Evolutionary conservation across 2,888 invertebrate species (phyloP), one percentile per base, ranked within the genome.

Genomic region (Bhutanitis thaidina): DNA sequence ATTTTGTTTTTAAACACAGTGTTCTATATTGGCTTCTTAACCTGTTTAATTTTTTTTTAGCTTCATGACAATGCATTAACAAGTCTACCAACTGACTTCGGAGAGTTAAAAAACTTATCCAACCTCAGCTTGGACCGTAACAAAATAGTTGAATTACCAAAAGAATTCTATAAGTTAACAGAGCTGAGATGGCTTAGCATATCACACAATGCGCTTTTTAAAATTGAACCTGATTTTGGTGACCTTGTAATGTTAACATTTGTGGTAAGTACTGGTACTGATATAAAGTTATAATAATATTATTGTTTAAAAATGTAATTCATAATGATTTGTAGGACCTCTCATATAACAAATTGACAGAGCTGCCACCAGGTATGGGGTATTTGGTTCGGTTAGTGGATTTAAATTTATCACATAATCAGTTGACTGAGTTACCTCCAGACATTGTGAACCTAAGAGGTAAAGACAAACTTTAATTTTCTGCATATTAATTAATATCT

Each of bases 361-460:
- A 77, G 54, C 77, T 98, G 71, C 96, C 97, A 20, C 90, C 93
- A 57, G 95, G 96, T 67, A 92, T 97, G 90, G 96, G 96, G 58
- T 96, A 94, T 82, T 82, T 96, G 76, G 94, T 95, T 55, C 92
- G 95, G 63, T 86, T 96, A 74, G 92, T 92, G 50, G 92, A 93
- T 69, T 82, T 96, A 59, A 93, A 94, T 75, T 74, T 95, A 54
- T 93, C 94, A 60, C 90, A 94, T 82, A 96, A 96, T 80, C 90
- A 92, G 76, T 87, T 96, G 60, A 89, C 84, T 68, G 93, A 94
- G 72, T 78, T 97, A 64, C 96, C 96, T 34, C 92, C 94, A 53
- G 96, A 96, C 80, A 92, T 96, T 73, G 94, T 94, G 60, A 94
- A 93, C 77, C 91, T 96, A 79, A 91, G 95, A 91, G 94, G 96